A percentile compares a stretch with the other conserved stretches of the same genome.
These are phyloP conservation scores for Balanococcus diminutus DNA, from an alignment of 2,888 invertebrate species.

Conservation along the genomic window DNA sequence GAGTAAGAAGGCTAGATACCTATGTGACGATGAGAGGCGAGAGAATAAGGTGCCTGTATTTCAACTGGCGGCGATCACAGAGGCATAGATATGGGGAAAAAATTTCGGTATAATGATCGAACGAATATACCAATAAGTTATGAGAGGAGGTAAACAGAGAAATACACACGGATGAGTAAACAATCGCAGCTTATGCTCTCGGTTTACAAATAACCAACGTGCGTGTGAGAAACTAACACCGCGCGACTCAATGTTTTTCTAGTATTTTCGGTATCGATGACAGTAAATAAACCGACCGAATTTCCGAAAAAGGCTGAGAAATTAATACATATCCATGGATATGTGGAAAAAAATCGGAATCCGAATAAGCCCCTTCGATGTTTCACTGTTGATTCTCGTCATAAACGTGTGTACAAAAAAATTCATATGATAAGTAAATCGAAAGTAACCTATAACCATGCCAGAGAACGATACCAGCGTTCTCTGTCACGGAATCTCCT, in stretches of 20 bases:
- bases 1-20: neutral
- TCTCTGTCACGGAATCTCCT: neutral
- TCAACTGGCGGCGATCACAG: neutral
- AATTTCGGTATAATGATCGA: neutral
- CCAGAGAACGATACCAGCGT: neutral
- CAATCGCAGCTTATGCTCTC: neutral
- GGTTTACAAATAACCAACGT: slow-evolving; percentile 10
- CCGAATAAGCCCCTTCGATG: neutral
- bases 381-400: neutral
- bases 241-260: neutral
- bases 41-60: neutral
- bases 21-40: neutral
- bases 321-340: slow-evolving; percentile 13
- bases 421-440: neutral
- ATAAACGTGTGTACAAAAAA: neutral
- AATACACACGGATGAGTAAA: neutral
- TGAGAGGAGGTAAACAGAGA: neutral
- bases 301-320: neutral
- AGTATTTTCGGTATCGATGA: neutral
- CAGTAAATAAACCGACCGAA: neutral
- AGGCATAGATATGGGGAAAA: neutral
- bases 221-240: slow-evolving; percentile 27
- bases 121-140: neutral
- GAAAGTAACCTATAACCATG: neutral
- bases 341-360: neutral